Conservation (phyloP, 2,113 vertebrate species). For the Cryptomyrus ogoouensis region DNA sequence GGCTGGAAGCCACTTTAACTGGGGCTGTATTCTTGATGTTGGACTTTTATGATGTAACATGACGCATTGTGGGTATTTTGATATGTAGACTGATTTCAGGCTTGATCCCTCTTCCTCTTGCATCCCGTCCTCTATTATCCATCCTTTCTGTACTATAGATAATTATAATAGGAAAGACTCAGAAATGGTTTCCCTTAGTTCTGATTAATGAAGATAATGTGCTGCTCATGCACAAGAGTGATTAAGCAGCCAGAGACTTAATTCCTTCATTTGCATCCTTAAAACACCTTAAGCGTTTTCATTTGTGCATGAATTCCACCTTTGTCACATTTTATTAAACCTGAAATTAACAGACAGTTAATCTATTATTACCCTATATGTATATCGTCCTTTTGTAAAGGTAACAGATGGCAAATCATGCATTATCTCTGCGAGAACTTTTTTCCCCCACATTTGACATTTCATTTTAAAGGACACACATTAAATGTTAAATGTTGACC, state of each 20-base stretch:
- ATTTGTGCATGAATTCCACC: not conserved
- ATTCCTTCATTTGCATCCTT: conserved; percentile 14
- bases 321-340: not conserved
- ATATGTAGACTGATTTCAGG: not conserved
- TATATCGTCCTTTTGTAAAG: not conserved
- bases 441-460: not conserved
- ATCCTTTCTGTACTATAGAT: conserved; percentile 32
- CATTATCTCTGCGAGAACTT: not conserved
- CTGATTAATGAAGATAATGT: conserved; percentile 26
- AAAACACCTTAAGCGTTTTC: not conserved
- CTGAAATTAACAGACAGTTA: not conserved
- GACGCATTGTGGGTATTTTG: conserved; percentile 1
- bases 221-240: not conserved
- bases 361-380: not conserved
- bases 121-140: not conserved
- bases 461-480: conserved; percentile 13
- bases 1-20: not conserved
- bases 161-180: conserved; percentile 5
- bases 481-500: conserved; percentile 4
- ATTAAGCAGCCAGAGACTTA: not conserved
- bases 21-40: not conserved
- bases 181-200: conserved; percentile 24
- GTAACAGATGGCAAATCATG: not conserved
- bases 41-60: not conserved
- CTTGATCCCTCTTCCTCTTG: not conserved